A percentile compares a stretch with the other conserved stretches of the same genome.
Evolutionary conservation across 2,113 vertebrate genomes (phyloP).

Genomic region (Myiagra hebetior): DNA sequence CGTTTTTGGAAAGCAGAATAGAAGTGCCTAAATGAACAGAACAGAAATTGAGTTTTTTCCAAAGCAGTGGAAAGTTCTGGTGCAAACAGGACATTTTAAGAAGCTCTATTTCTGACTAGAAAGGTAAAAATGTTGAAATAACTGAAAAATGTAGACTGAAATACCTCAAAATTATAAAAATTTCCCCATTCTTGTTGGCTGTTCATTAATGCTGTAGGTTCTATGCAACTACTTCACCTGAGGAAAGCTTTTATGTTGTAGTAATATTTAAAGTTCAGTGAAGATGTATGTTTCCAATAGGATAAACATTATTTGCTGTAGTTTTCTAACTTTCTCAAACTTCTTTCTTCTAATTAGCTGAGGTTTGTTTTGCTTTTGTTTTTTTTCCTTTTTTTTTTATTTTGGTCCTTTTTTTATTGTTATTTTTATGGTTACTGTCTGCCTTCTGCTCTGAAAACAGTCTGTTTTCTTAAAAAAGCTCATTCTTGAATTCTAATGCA

Average conservation of each 20-base stretch:
- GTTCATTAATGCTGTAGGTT: neutral
- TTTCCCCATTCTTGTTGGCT: neutral
- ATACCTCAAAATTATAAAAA: neutral
- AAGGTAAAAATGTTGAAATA: neutral
- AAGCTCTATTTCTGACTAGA: neutral
- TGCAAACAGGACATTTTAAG: neutral
- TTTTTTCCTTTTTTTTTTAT: neutral
- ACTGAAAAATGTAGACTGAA: neutral
- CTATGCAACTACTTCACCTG: neutral
- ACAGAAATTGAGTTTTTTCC: neutral
- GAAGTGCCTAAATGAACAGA: neutral
- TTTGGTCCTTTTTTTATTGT: neutral
- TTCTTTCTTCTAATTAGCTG: neutral
- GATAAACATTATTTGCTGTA: neutral
- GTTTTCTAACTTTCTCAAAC: neutral
- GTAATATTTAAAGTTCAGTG: neutral
- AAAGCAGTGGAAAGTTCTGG: neutral
- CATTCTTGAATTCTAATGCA: neutral
- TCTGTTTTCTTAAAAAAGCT: neutral
- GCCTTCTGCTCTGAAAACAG: neutral
- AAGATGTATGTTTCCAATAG: neutral
- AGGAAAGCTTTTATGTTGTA: neutral
- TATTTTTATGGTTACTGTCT: neutral
- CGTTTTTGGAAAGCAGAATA: neutral
- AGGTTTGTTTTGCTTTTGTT: neutral